phyloP scores from a whole-genome alignment of 1,140 invertebrate genomes.

The Nasonia giraulti region DNA sequence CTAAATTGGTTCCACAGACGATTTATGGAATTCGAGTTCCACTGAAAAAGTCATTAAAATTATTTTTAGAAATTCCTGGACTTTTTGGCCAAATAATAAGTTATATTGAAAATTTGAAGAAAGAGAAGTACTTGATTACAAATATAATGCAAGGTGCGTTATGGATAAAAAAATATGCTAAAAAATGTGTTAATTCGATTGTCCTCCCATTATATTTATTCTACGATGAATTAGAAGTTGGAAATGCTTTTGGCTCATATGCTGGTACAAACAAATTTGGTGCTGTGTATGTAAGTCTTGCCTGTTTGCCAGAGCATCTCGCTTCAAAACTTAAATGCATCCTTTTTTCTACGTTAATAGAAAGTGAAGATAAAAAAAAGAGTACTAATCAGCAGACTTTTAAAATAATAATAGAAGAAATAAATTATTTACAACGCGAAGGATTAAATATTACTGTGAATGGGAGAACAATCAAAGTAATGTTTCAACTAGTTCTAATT shows the following conservation, averaged over 20 bases:
- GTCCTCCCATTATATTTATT: background rate
- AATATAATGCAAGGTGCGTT: background rate
- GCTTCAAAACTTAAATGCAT: background rate
- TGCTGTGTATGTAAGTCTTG: conserved; percentile 10
- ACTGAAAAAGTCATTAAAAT: conserved; percentile 9
- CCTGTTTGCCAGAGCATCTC: background rate
- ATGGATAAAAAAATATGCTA: too few species aligned
- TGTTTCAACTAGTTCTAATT: too few species aligned
- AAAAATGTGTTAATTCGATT: background rate
- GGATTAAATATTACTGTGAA: too few species aligned
- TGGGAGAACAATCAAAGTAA: too few species aligned
- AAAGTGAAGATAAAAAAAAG: background rate
- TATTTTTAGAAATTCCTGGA: background rate
- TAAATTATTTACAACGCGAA: too few species aligned
- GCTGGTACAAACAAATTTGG: conserved; percentile 45
- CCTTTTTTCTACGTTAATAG: background rate
- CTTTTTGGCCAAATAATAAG: background rate
- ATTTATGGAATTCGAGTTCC: background rate
- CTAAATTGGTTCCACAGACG: too few species aligned
- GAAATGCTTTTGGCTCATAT: conserved; percentile 37
- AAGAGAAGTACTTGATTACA: background rate
- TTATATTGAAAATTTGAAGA: background rate
- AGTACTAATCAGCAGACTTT: too few species aligned
- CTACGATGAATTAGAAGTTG: conserved; percentile 17
- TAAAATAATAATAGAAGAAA: too few species aligned